A percentile compares a stretch with the other conserved stretches of the same genome.
Evolutionary conservation across 2,797 vertebrate species (phyloP).

Genomic region (Sebastiscus tertius): DNA sequence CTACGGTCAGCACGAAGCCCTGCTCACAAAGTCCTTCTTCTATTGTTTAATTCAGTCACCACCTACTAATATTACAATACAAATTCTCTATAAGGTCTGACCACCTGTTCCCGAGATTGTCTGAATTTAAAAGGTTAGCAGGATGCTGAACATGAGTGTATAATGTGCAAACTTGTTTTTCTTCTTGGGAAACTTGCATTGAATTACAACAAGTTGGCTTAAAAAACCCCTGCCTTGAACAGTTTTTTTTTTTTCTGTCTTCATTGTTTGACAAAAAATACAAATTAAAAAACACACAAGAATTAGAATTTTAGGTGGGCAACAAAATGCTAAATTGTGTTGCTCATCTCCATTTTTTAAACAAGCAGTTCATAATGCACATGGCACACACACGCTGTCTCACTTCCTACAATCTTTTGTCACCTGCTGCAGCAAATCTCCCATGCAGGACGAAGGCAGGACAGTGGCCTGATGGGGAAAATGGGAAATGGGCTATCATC

Average conservation of each 20-base stretch:
- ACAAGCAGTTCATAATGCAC: constrained; percentile 44
- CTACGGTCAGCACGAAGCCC: constrained; percentile 21
- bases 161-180: constrained; percentile 44
- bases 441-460: constrained; percentile 51
- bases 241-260: neutral
- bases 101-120: constrained; percentile 68
- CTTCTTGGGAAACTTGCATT: constrained; percentile 17
- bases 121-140: constrained; percentile 35
- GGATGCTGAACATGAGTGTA: neutral
- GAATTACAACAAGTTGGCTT: constrained; percentile 12
- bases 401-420: constrained; percentile 77
- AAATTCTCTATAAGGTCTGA: constrained; percentile 36
- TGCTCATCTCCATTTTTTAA: constrained; percentile 29
- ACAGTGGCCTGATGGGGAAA: constrained; percentile 81
- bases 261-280: neutral
- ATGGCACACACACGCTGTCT: constrained; percentile 51
- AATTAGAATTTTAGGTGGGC: constrained; percentile 1
- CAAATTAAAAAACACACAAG: neutral
- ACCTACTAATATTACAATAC: constrained; percentile 62
- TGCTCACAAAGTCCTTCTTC: constrained; percentile 27
- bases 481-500: constrained; percentile 82
- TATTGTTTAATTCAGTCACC: constrained; percentile 60
- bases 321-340: constrained; percentile 4
- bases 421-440: constrained; percentile 65
- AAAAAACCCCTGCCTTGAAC: neutral